These are phyloP conservation scores for Chrysolina americana DNA, from an alignment of 2,888 invertebrate species.

Conservation along the genomic window DNA sequence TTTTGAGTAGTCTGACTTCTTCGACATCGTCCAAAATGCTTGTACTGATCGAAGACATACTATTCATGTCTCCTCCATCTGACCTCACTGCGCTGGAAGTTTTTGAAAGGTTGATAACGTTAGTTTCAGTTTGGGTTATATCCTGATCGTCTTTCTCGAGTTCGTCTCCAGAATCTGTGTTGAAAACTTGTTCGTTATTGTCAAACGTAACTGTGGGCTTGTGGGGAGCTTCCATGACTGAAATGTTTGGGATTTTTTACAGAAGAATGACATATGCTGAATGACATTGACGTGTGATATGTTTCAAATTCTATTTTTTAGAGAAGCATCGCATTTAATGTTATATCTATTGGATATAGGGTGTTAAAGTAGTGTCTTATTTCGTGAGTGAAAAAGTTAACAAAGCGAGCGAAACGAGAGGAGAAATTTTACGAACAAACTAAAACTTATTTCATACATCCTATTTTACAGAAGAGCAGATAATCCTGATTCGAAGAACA, in stretches of 20 bases:
- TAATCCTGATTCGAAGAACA: no score
- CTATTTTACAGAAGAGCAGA: no score
- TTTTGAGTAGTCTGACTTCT: slow-evolving; percentile 54
- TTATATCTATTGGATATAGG: no score
- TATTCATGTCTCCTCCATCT: slow-evolving; percentile 45
- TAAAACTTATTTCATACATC: no score
- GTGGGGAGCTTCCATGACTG: slow-evolving; percentile 40
- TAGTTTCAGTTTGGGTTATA: slow-evolving; percentile 26
- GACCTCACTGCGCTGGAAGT: slow-evolving; percentile 43
- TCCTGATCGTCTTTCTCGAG: slow-evolving; percentile 30
- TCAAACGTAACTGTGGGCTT: slow-evolving; percentile 41
- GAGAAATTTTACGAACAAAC: no score
- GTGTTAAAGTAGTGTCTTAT: no score
- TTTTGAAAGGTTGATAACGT: slow-evolving; percentile 33
- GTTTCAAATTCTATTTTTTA: neutral
- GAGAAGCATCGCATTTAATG: no score
- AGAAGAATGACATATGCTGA: slow-evolving; percentile 2
- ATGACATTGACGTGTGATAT: slow-evolving; percentile 5
- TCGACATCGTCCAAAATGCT: slow-evolving; percentile 55
- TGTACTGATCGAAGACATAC: slow-evolving; percentile 53
- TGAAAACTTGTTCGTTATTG: slow-evolving; percentile 31
- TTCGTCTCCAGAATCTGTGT: slow-evolving; percentile 31
- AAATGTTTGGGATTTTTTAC: slow-evolving; percentile 29
- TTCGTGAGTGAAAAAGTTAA: no score
- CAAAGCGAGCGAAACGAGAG: no score